Base-by-base conservation (phyloP, 2,797 vertebrate species). In the Danio aesculapii region DNA sequence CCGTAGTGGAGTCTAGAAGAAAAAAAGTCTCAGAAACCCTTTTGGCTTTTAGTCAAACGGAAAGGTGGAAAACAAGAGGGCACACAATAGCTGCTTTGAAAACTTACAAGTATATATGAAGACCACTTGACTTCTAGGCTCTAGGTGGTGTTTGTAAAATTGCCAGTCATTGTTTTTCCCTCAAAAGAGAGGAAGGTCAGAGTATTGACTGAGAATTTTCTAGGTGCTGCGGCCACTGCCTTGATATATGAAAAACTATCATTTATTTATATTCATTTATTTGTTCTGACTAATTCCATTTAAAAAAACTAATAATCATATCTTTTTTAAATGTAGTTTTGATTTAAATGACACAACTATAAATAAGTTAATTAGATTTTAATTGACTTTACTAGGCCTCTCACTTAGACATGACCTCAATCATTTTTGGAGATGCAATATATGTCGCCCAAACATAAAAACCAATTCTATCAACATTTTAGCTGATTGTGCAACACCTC, bases 51-150 rank as follows among this genome's bases (percentile, higher is more conserved):
- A 47, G 57, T 73, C 13, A 73, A 16, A 14, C 5, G 50, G 41
- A 57, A 66, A 58, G 14, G 19, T 58, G 19, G 44, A 61, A 70
- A 44, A 14, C 57, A 16, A 11, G 50, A 21, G 21, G 5, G 41
- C 59, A 66, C 41, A 57, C 71, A 77, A 72, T 71, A 71, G 41
- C 41, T 49, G 43, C 43, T 47, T 43, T 71, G 47, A 71, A 55
- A 57, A 55, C 50, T 4, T 41, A 41, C 53, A 63, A 16, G 8
- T 14, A 64, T 21, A 80, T 55, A 71, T 43, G 67, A 69, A 10
- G 58, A 21, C 14, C 41, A 66, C 70, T 77, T 66, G 12, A 66
- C 73, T 70, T 47, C 17, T 76, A 58, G 67, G 30, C 59, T 64
- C n/a, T 10, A 41, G 30, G 41, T n/a, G 14, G 19, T 47, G 55